Conservation (phyloP, 2,113 vertebrate genomes). For the Cyanoramphus novaezelandiae region DNA sequence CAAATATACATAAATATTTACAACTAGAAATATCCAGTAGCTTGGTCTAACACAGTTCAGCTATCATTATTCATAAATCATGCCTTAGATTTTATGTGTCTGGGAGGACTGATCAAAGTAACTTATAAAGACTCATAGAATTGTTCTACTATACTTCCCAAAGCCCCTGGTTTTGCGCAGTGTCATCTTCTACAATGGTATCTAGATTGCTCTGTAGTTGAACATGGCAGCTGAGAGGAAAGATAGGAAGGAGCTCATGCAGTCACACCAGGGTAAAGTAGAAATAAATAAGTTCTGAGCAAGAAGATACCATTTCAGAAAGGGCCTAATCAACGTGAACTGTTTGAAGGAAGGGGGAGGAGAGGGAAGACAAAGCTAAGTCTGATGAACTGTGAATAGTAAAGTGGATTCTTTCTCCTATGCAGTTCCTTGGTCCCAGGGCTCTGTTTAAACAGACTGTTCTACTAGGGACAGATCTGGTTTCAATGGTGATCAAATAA, state of each 20-base stretch:
- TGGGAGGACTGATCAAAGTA: neutral
- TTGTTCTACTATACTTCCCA: neutral
- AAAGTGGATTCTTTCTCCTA: neutral
- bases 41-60: neutral
- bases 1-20: neutral
- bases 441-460: slow-evolving; percentile 18
- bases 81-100: neutral
- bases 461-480: neutral
- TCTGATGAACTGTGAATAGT: neutral
- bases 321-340: neutral
- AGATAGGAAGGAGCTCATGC: neutral
- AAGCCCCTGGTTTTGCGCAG: neutral
- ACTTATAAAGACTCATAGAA: neutral
- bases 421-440: neutral
- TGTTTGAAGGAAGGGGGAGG: neutral
- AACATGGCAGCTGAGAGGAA: neutral
- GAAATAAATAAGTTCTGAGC: neutral
- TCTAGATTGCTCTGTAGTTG: neutral
- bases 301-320: neutral
- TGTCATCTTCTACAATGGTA: neutral
- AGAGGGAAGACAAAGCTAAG: neutral
- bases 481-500: slow-evolving; percentile 44
- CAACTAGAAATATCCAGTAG: neutral
- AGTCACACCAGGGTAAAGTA: neutral
- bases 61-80: neutral